A percentile compares a stretch with the other conserved stretches of the same genome.
Evolutionary conservation across 2,113 vertebrate genomes (phyloP).

Genomic region (Corynorhinus townsendii): DNA sequence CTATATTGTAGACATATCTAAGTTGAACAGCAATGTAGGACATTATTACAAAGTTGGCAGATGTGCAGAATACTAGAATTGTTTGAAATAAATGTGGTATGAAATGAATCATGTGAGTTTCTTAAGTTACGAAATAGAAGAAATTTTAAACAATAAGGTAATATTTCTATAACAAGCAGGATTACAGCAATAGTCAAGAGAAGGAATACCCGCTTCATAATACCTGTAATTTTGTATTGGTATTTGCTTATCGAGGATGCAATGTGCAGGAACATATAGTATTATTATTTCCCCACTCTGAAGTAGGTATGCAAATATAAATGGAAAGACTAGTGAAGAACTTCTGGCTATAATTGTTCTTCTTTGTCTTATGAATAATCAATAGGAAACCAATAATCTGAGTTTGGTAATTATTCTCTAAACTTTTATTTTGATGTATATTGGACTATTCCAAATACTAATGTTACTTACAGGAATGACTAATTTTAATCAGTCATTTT

Average conservation of each 20-base stretch:
- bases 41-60: neutral
- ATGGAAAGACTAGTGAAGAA: neutral
- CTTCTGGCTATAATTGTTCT: neutral
- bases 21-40: neutral
- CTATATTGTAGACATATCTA: neutral
- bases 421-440: constrained; percentile 34
- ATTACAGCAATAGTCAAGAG: neutral
- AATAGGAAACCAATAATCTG: neutral
- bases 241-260: neutral
- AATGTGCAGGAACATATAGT: neutral
- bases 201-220: neutral
- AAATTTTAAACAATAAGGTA: neutral
- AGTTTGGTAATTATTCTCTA: neutral
- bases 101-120: neutral
- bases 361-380: neutral
- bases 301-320: neutral
- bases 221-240: neutral
- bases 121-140: neutral
- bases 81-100: neutral
- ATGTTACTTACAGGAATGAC: constrained; percentile 33
- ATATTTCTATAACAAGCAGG: neutral
- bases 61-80: neutral
- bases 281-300: neutral
- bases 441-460: neutral
- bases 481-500: constrained; percentile 52